A percentile compares a stretch with the other conserved stretches of the same genome.
Evolutionary conservation across 1,140 invertebrate genomes (phyloP).

Genomic region (Lordiphosa mommai): DNA sequence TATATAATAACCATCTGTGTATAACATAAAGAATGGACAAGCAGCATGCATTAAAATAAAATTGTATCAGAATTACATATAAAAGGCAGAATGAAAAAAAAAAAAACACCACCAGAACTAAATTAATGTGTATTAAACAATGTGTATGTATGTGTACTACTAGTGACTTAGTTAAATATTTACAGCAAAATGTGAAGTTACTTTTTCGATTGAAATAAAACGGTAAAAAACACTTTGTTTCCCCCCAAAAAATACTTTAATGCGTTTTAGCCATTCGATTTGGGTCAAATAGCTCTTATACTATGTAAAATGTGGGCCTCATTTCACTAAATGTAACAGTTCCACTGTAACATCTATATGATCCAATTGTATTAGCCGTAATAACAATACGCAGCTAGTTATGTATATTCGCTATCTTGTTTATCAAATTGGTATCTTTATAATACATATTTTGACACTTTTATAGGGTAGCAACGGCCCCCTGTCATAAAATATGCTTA

Average conservation of each 20-base stretch:
- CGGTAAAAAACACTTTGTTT: conserved; percentile 43
- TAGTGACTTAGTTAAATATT: conserved; percentile 68
- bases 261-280: neutral
- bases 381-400: too few relatives aligned
- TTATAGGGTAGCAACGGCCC: conserved; percentile 26
- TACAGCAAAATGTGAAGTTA: conserved; percentile 53
- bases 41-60: conserved; percentile 11
- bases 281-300: too few relatives aligned
- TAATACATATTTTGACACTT: conserved; percentile 33
- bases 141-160: conserved; percentile 29
- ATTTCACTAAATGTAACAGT: too few relatives aligned
- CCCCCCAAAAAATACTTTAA: conserved; percentile 7
- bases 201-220: conserved; percentile 61
- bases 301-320: too few relatives aligned
- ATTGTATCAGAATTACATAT: conserved; percentile 38
- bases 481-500: conserved; percentile 16
- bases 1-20: conserved; percentile 40
- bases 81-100: conserved; percentile 26
- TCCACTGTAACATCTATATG: too few relatives aligned
- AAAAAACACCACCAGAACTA: conserved; percentile 67
- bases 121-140: conserved; percentile 67
- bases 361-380: too few relatives aligned
- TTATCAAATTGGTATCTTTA: conserved; percentile 46
- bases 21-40: conserved; percentile 27
- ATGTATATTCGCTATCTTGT: conserved; percentile 34